Evolutionary conservation across 2,888 invertebrate species (phyloP).

Genomic region (Nomada lathburiana): DNA sequence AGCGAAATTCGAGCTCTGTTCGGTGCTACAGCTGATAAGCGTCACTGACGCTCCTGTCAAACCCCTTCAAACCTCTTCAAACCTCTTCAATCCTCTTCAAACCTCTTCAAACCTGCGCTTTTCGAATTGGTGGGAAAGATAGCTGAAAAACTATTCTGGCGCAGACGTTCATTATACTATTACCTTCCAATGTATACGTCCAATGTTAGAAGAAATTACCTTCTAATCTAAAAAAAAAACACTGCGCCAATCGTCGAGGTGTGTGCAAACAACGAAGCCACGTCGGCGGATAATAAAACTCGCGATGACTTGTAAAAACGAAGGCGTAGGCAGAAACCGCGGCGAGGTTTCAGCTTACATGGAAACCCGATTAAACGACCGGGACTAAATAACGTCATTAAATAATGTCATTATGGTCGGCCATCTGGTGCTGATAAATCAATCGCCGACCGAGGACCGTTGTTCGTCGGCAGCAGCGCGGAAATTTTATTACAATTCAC

Average conservation of each 20-base stretch:
- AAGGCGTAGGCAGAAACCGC: constrained; percentile 42
- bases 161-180: no score
- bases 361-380: constrained; percentile 55
- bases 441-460: constrained; percentile 30
- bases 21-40: no score
- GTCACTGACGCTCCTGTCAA: no score
- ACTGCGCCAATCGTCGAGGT: background rate
- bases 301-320: constrained; percentile 44
- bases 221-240: no score
- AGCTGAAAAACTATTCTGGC: no score
- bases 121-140: no score
- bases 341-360: constrained; percentile 59
- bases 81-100: no score
- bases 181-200: no score
- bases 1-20: no score
- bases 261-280: constrained; percentile 7
- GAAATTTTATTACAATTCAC: constrained; percentile 29
- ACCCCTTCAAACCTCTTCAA: no score
- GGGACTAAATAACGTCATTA: constrained; percentile 40
- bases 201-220: no score
- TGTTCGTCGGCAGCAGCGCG: background rate
- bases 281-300: constrained; percentile 18
- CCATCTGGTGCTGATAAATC: constrained; percentile 41
- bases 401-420: constrained; percentile 57
- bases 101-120: no score